Evolutionary conservation across 2,113 vertebrate genomes (phyloP).

Genomic region (Dinomys branickii): DNA sequence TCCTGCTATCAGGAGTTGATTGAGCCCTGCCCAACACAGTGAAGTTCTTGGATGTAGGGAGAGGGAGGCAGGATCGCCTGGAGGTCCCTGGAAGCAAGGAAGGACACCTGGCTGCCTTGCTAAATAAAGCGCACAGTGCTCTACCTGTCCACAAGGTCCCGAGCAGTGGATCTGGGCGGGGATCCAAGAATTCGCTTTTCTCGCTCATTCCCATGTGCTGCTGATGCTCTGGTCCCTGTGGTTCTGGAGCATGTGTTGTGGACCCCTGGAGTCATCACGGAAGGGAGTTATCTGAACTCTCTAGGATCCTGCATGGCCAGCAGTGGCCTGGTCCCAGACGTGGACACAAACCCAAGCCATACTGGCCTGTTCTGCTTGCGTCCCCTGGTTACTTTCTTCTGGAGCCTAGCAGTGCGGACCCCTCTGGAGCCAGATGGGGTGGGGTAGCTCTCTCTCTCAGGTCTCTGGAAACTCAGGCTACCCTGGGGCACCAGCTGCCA

Average conservation of each 20-base stretch:
- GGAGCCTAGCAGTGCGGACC: not conserved
- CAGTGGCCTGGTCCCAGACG: not conserved
- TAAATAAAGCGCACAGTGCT: rapidly evolving
- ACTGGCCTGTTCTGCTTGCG: not conserved
- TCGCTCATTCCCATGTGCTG: not conserved
- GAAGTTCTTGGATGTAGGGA: not conserved
- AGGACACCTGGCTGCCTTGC: not conserved
- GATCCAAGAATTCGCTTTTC: not conserved
- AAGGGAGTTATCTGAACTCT: not conserved
- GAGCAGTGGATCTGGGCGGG: rapidly evolving
- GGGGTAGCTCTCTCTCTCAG: not conserved
- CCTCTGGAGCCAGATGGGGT: not conserved
- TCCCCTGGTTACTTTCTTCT: not conserved
- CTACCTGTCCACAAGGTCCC: not conserved
- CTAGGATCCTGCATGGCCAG: rapidly evolving
- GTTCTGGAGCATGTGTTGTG: not conserved
- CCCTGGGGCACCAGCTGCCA: not conserved
- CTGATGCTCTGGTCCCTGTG: not conserved
- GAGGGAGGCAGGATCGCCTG: not conserved
- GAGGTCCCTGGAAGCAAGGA: not conserved
- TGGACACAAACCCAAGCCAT: not conserved
- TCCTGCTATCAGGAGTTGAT: too few relatives aligned
- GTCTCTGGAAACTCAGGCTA: not conserved
- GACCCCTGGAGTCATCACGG: not conserved
- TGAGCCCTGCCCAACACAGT: not conserved